These are phyloP conservation scores for Brachyrhaphis roseni DNA, from an alignment of 2,797 vertebrate genomes.

Conservation along the genomic window DNA sequence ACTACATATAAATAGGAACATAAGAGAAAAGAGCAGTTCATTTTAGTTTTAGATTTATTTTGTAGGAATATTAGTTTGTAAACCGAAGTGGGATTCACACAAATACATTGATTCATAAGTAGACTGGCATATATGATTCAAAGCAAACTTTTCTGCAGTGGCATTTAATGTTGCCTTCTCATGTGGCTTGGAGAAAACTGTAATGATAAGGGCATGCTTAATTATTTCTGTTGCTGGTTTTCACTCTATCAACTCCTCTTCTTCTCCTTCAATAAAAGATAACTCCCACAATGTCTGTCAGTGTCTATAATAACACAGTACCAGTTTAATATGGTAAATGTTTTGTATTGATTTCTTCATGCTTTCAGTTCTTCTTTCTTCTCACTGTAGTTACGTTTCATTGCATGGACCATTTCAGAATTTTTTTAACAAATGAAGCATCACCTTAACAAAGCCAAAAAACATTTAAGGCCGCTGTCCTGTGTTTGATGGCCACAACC, in stretches of 20 bases:
- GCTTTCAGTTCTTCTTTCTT: slow-evolving; percentile 39
- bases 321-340: slow-evolving; percentile 66
- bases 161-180: slow-evolving; percentile 63
- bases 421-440: slow-evolving; percentile 42
- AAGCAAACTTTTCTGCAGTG: slow-evolving; percentile 55
- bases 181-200: slow-evolving; percentile 51
- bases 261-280: slow-evolving; percentile 67
- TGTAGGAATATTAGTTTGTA: slow-evolving; percentile 35
- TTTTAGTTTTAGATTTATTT: slow-evolving; percentile 21
- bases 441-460: slow-evolving; percentile 44
- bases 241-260: slow-evolving; percentile 38
- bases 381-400: slow-evolving; percentile 23
- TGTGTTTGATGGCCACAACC: slow-evolving; percentile 37
- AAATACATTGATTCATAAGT: slow-evolving; percentile 51
- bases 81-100: slow-evolving; percentile 32
- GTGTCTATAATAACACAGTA: slow-evolving; percentile 57
- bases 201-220: slow-evolving; percentile 73
- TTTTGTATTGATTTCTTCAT: slow-evolving; percentile 58
- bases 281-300: slow-evolving; percentile 51
- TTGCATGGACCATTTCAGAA: background rate
- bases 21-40: background rate
- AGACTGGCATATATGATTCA: slow-evolving; percentile 62
- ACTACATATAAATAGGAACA: background rate
- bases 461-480: slow-evolving; percentile 33
- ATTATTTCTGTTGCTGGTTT: slow-evolving; percentile 62